Percentiles rank a stretch among this genome's conserved stretches.
Evolutionary conservation across 1,140 invertebrate species (phyloP).

Genomic region (Tetramorium alpestre): DNA sequence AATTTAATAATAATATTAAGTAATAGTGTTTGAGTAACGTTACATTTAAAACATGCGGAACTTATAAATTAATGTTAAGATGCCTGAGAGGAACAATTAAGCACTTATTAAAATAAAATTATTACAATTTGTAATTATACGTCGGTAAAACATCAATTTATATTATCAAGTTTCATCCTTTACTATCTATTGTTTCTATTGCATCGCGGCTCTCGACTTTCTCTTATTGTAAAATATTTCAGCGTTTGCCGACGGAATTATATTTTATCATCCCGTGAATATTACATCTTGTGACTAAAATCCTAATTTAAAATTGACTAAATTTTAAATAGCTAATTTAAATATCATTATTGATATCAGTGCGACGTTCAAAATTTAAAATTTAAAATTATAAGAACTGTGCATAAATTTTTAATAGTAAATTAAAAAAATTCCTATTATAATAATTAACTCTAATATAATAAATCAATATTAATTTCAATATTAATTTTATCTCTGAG

Average conservation of each 20-base stretch:
- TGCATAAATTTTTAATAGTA: background rate
- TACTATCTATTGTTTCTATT: constrained; percentile 10
- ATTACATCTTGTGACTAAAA: background rate
- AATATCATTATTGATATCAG: background rate
- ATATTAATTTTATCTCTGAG: constrained; percentile 45
- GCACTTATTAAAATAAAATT: constrained; percentile 39
- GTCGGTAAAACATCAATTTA: background rate
- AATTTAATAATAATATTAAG: constrained; percentile 17
- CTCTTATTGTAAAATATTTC: background rate
- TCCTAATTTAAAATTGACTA: constrained; percentile 10
- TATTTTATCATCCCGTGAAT: background rate
- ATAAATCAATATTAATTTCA: constrained; percentile 9
- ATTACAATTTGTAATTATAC: background rate
- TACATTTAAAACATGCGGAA: constrained; percentile 8
- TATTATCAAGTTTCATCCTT: constrained; percentile 31
- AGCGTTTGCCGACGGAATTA: background rate
- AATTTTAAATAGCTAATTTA: background rate
- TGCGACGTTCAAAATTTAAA: constrained; percentile 15
- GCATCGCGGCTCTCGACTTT: background rate
- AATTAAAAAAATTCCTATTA: constrained; percentile 2
- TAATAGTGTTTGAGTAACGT: background rate
- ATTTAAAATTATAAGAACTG: background rate
- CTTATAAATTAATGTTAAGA: constrained; percentile 18
- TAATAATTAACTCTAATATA: constrained; percentile 42
- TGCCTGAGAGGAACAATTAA: constrained; percentile 3